These are phyloP conservation scores for Diaprepes abbreviatus DNA, from an alignment of 2,888 invertebrate species.

Conservation along the genomic window DNA sequence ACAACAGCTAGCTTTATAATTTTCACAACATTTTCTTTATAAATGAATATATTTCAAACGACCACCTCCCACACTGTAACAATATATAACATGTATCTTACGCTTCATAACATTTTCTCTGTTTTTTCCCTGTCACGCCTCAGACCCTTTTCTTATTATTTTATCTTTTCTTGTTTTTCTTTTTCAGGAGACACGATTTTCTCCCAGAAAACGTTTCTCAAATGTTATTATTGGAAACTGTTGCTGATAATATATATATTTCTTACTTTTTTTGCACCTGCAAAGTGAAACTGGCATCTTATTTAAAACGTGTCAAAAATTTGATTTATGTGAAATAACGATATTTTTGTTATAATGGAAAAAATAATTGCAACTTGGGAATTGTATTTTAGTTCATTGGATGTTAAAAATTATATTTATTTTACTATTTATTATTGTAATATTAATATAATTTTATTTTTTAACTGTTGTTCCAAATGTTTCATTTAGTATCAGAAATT, in stretches of 20 bases:
- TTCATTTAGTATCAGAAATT: too few species aligned
- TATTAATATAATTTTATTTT: too few species aligned
- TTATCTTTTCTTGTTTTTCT: constrained; percentile 9
- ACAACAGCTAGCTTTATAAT: too few species aligned
- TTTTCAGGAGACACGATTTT: background rate
- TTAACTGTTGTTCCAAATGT: too few species aligned
- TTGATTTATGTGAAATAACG: background rate
- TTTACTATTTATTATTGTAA: too few species aligned
- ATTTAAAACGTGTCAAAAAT: background rate
- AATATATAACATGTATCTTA: constrained; percentile 1
- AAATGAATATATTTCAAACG: background rate
- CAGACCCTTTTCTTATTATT: constrained; percentile 21
- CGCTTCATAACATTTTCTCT: constrained; percentile 1
- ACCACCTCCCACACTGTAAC: background rate
- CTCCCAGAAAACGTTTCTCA: background rate
- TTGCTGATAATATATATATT: constrained; percentile 3
- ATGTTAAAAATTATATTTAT: too few species aligned
- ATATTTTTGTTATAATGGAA: too few species aligned
- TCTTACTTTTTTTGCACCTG: background rate
- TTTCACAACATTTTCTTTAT: too few species aligned
- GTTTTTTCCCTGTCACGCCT: background rate
- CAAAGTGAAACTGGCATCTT: background rate
- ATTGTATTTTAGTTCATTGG: too few species aligned
- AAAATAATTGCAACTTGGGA: too few species aligned
- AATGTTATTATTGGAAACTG: constrained; percentile 8